Percentiles rank a stretch among this genome's conserved stretches.
These are phyloP conservation scores for Helarctos malayanus DNA, from an alignment of 2,797 vertebrate genomes.

Conservation along the genomic window DNA sequence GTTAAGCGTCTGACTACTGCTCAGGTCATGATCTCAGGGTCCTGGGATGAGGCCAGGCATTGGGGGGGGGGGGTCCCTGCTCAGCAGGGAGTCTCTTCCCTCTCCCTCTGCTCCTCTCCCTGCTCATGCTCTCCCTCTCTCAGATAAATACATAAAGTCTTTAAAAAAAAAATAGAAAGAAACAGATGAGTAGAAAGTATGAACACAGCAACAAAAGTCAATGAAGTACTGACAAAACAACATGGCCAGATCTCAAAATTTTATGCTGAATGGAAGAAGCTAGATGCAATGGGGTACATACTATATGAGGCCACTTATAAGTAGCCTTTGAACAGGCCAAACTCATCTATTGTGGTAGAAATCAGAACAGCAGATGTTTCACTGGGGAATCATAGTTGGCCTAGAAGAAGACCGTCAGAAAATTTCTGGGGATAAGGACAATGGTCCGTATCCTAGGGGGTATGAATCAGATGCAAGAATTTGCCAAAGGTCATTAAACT, in stretches of 20 bases:
- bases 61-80: too few relatives aligned
- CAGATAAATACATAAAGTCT: not conserved
- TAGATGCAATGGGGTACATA: not conserved
- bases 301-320: not conserved
- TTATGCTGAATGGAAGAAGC: not conserved
- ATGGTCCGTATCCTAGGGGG: too few relatives aligned
- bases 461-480: not conserved
- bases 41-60: not conserved
- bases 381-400: accelerated
- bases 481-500: not conserved
- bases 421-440: not conserved
- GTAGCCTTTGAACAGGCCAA: not conserved
- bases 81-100: not conserved
- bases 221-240: not conserved
- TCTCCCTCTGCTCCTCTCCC: not conserved
- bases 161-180: not conserved
- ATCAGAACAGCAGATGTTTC: not conserved
- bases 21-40: not conserved
- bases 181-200: not conserved
- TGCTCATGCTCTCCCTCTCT: not conserved
- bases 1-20: not conserved
- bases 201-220: not conserved
- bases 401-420: accelerated
- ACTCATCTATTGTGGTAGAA: not conserved
- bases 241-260: not conserved